These are phyloP conservation scores for Prinia subflava DNA, from an alignment of 2,113 vertebrate genomes.

Conservation along the genomic window DNA sequence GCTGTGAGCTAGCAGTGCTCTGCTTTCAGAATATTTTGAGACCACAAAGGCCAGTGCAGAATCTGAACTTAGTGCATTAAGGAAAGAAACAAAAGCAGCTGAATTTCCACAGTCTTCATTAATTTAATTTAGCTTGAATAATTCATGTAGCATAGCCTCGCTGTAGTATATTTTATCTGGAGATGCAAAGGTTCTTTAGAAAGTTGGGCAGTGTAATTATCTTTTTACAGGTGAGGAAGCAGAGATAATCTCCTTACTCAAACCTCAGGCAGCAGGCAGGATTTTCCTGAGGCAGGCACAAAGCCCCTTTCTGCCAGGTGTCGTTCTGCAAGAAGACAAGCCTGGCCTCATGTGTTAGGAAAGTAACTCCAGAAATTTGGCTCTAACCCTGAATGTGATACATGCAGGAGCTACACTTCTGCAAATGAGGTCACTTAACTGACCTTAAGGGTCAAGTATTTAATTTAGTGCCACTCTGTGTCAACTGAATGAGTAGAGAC, in stretches of 20 bases:
- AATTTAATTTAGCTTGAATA: slow-evolving; percentile 51
- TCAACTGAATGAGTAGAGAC: background rate
- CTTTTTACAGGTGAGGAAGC: slow-evolving; percentile 26
- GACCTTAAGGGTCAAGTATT: background rate
- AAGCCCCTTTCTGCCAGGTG: background rate
- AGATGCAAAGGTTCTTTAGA: background rate
- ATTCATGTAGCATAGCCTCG: slow-evolving; percentile 15
- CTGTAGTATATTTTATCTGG: slow-evolving; percentile 14
- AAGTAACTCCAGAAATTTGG: background rate
- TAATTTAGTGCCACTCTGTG: background rate
- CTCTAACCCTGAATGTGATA: background rate
- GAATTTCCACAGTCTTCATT: slow-evolving; percentile 33
- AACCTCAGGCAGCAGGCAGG: background rate
- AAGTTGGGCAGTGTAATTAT: slow-evolving; percentile 19
- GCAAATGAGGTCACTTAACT: background rate
- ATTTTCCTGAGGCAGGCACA: background rate
- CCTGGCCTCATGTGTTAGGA: background rate
- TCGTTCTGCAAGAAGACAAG: background rate
- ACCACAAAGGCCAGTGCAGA: background rate
- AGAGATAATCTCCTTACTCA: background rate
- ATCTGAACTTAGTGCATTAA: background rate
- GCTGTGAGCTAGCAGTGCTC: background rate
- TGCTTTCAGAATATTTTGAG: slow-evolving; percentile 9
- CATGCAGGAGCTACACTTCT: background rate
- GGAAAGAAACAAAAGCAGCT: slow-evolving; percentile 35